Conservation (phyloP, 1,140 invertebrate genomes). For the Heliconius hewitsoni region DNA sequence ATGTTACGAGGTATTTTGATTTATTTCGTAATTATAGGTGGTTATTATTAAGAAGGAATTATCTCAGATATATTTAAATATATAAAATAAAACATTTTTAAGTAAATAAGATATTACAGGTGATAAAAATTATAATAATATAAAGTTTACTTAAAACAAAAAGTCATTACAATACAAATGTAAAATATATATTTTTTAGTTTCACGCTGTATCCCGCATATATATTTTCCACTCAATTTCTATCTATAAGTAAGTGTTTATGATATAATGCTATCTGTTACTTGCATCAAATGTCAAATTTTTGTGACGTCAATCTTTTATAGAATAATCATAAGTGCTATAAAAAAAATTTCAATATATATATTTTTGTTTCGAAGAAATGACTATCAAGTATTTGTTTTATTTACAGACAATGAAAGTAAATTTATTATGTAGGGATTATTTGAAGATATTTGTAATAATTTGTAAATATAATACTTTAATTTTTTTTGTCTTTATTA, state of each 20-base stretch:
- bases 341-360: neutral
- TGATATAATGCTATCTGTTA: neutral
- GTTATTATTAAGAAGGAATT: slow-evolving; percentile 13
- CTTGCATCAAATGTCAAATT: neutral
- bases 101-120: neutral
- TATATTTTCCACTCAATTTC: no score
- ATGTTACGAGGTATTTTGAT: slow-evolving; percentile 17
- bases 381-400: neutral
- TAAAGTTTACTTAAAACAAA: no score
- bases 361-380: neutral
- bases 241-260: no score
- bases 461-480: no score
- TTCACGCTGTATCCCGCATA: neutral
- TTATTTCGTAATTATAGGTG: slow-evolving; percentile 19
- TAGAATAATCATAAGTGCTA: neutral
- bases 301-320: neutral
- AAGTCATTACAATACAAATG: neutral
- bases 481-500: no score
- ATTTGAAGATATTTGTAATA: no score
- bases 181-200: neutral
- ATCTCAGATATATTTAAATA: slow-evolving; percentile 13
- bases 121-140: no score
- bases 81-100: neutral
- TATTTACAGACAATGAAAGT: neutral
- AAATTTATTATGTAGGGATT: neutral